Evolutionary conservation across 2,113 vertebrate genomes (phyloP).

Genomic region (Illadopsis cleaveri): DNA sequence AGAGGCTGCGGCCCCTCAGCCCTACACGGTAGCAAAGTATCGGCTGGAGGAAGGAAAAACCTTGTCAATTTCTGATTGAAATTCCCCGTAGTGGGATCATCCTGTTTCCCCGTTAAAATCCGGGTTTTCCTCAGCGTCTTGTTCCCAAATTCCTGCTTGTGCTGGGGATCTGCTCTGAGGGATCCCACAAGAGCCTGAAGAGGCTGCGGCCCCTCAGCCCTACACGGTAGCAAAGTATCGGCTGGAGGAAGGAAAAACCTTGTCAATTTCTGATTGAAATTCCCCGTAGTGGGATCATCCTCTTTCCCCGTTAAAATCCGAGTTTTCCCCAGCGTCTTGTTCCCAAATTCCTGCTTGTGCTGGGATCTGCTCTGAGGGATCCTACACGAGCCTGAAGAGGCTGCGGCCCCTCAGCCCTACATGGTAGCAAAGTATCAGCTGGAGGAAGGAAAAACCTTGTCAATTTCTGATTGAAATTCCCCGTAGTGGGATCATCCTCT

Average conservation of each 20-base stretch:
- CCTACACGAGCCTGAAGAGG: no score
- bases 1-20: background rate
- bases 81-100: no score
- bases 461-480: background rate
- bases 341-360: fast-evolving
- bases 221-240: no score
- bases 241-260: no score
- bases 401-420: background rate
- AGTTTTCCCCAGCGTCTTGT: fast-evolving
- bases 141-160: background rate
- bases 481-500: fast-evolving
- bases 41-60: background rate
- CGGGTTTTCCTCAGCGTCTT: no score
- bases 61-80: background rate
- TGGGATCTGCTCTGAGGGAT: background rate
- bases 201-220: no score
- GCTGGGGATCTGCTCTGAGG: no score
- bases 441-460: fast-evolving
- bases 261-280: background rate
- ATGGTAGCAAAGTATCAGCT: background rate
- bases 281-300: no score
- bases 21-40: background rate
- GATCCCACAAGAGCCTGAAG: no score
- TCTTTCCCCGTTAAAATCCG: background rate
- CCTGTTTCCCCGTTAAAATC: no score